Percentiles rank a stretch among this genome's conserved stretches.
Evolutionary conservation across 2,113 vertebrate genomes (phyloP).

Genomic region (Irena cyanogastra): DNA sequence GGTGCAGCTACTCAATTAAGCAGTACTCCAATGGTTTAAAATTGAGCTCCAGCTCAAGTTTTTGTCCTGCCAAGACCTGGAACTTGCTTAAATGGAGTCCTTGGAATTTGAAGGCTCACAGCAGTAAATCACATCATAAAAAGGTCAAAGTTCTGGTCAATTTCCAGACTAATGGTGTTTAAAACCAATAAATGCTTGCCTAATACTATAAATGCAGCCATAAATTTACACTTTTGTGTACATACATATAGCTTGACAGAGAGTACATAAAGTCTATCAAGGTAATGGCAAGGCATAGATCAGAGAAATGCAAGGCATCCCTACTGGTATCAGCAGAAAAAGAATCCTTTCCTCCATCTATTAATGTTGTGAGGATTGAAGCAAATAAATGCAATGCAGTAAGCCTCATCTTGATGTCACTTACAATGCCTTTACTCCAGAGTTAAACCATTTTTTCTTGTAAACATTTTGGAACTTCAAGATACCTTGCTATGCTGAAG

Average conservation of each 20-base stretch:
- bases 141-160: conserved; percentile 74
- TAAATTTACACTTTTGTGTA: conserved; percentile 63
- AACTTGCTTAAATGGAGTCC: conserved; percentile 50
- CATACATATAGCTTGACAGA: neutral
- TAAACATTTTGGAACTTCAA: neutral
- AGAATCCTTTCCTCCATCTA: neutral
- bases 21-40: neutral
- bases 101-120: conserved; percentile 65
- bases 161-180: conserved; percentile 76
- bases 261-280: neutral
- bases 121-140: conserved; percentile 75
- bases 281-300: neutral
- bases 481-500: neutral
- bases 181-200: conserved; percentile 74
- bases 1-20: neutral
- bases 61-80: conserved; percentile 46
- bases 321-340: neutral
- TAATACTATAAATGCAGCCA: conserved; percentile 68
- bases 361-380: neutral
- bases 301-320: neutral
- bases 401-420: neutral
- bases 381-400: neutral
- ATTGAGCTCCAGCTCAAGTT: neutral
- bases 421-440: neutral
- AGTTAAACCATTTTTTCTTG: neutral